Evolutionary conservation across 2,113 vertebrate genomes (phyloP).

Genomic region (Phalacrocorax pelagicus): DNA sequence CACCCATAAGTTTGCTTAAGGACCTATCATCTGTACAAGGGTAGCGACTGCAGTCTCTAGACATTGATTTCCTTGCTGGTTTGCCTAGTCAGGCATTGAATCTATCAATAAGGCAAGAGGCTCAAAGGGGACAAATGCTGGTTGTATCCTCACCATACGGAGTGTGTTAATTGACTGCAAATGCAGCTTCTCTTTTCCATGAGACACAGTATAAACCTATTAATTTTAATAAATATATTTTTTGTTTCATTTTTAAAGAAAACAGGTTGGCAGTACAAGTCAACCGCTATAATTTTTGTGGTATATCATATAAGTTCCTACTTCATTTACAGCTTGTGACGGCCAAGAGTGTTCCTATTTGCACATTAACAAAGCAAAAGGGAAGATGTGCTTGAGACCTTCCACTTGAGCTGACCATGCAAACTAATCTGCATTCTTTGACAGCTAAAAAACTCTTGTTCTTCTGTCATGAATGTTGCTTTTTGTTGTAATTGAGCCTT

Average conservation of each 20-base stretch:
- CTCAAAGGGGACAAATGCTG: neutral
- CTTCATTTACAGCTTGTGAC: neutral
- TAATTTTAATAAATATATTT: neutral
- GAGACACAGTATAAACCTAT: neutral
- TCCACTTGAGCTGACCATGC: neutral
- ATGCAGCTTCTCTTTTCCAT: neutral
- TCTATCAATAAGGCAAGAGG: neutral
- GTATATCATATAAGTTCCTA: neutral
- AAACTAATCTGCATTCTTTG: neutral
- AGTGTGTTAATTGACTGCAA: neutral
- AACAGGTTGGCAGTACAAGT: neutral
- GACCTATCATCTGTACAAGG: neutral
- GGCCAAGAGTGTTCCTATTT: neutral
- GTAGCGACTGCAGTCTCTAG: neutral
- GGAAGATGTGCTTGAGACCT: neutral
- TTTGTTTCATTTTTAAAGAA: neutral
- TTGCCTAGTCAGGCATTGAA: neutral
- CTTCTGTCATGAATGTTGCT: neutral
- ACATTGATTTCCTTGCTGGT: neutral
- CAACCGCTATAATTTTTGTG: neutral
- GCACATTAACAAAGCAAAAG: neutral
- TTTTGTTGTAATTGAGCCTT: neutral
- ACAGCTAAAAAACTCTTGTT: neutral
- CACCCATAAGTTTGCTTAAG: neutral
- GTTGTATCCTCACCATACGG: neutral